Evolutionary conservation across 2,797 vertebrate species (phyloP).

Genomic region (Capromys pilorides): DNA sequence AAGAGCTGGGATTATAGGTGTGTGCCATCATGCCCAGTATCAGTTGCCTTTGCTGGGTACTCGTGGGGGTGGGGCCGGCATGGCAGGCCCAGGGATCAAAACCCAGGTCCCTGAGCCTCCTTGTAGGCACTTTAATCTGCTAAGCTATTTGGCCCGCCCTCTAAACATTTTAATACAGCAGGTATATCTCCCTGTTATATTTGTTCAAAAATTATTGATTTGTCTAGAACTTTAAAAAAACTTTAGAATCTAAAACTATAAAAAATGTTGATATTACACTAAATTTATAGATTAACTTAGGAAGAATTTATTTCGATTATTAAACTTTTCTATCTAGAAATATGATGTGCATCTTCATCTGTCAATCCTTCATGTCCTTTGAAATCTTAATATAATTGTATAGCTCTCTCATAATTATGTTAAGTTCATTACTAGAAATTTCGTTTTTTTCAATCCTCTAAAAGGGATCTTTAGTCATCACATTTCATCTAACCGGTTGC

Average conservation of each 20-base stretch:
- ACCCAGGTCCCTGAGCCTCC: too few relatives aligned
- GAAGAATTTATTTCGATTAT: not conserved
- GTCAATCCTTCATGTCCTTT: not conserved
- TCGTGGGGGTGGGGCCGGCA: too few relatives aligned
- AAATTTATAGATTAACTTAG: not conserved
- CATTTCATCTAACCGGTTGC: not conserved
- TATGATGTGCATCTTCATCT: not conserved
- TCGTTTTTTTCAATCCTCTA: not conserved
- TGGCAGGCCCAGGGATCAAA: too few relatives aligned
- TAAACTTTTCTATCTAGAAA: not conserved
- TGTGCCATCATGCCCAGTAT: too few relatives aligned
- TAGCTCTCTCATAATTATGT: not conserved
- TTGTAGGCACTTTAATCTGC: too few relatives aligned
- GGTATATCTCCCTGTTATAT: not conserved
- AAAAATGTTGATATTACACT: not conserved
- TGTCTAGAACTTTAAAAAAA: not conserved
- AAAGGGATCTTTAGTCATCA: not conserved
- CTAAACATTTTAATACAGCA: not conserved
- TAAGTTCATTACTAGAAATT: not conserved
- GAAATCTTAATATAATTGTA: not conserved
- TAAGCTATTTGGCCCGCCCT: too few relatives aligned
- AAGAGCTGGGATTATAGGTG: too few relatives aligned
- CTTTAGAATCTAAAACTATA: constrained; percentile 11
- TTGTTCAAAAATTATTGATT: constrained; percentile 28
- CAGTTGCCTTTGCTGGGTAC: too few relatives aligned